A percentile compares a stretch with the other conserved stretches of the same genome.
These are phyloP conservation scores for Morbakka virulenta DNA, from an alignment of 30 jellyfish, hydroid and myxozoan species.

Conservation along the genomic window DNA sequence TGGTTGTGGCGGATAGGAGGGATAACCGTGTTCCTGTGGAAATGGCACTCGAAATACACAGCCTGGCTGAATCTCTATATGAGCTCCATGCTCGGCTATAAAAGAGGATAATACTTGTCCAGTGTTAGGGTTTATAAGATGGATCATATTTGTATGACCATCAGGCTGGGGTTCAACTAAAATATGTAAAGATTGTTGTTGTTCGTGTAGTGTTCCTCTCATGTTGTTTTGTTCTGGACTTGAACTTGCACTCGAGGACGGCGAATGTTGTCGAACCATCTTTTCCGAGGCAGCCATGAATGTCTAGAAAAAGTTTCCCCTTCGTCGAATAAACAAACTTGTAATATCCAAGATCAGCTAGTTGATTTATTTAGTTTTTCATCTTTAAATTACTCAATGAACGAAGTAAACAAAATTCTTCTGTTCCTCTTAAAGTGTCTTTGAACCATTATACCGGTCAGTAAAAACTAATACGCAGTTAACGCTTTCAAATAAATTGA, in stretches of 20 bases:
- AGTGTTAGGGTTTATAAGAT: slow-evolving; percentile 80
- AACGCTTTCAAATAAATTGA: too few species aligned
- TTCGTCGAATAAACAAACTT: too few species aligned
- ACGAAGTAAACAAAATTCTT: too few species aligned
- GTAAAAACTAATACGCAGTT: too few species aligned
- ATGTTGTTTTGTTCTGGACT: slow-evolving; percentile 81
- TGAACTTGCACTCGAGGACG: slow-evolving; percentile 33
- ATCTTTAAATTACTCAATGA: too few species aligned
- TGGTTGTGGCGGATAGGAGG: slow-evolving; percentile 55
- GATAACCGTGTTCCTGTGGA: slow-evolving; percentile 92
- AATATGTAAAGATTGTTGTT: slow-evolving; percentile 76
- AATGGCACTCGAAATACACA: slow-evolving; percentile 91
- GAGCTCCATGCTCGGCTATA: slow-evolving; percentile 91
- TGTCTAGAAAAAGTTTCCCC: too few species aligned
- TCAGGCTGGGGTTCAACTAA: slow-evolving; percentile 96
- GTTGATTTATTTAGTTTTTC: too few species aligned
- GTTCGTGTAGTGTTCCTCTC: slow-evolving; percentile 35
- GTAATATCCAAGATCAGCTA: too few species aligned
- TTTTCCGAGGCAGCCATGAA: neutral
- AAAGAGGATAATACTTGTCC: slow-evolving; percentile 83
- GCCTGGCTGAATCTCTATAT: slow-evolving; percentile 93
- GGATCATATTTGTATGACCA: slow-evolving; percentile 84
- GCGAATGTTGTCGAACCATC: neutral
- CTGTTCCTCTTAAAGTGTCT: too few species aligned
- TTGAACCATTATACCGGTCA: too few species aligned